These are phyloP conservation scores for Pyrgus malvae DNA, from an alignment of 2,888 invertebrate genomes.

Conservation along the genomic window DNA sequence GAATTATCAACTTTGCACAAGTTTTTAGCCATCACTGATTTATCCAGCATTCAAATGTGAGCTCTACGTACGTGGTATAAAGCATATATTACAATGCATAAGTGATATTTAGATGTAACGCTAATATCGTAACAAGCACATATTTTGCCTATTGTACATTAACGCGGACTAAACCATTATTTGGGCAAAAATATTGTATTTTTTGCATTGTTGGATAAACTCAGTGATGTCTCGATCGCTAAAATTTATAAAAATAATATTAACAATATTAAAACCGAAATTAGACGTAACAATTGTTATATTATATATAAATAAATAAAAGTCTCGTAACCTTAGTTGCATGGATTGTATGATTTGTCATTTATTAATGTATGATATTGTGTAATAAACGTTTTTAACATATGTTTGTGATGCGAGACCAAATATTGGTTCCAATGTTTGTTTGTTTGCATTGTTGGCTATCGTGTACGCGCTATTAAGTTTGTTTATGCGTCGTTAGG, in stretches of 20 bases:
- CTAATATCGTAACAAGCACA: no score
- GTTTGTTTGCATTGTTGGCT: slow-evolving; percentile 27
- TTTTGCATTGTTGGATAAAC: neutral
- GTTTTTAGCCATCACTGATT: no score
- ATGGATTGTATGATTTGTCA: neutral
- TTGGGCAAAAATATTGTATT: no score
- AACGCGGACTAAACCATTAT: no score
- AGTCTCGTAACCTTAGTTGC: slow-evolving; percentile 1
- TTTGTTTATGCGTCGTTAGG: slow-evolving; percentile 22
- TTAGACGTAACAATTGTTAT: slow-evolving; percentile 2
- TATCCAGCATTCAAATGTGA: no score
- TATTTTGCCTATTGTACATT: no score
- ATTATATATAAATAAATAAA: neutral
- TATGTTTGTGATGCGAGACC: slow-evolving; percentile 31
- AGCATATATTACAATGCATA: no score
- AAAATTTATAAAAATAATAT: neutral
- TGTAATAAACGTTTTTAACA: no score
- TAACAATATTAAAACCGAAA: neutral
- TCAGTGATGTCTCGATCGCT: neutral
- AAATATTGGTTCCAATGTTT: slow-evolving; percentile 37
- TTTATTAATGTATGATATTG: neutral
- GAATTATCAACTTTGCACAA: no score
- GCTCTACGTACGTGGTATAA: no score
- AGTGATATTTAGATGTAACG: no score
- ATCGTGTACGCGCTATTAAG: slow-evolving; percentile 14